phyloP scores from a whole-genome alignment of 2,797 vertebrate genomes.

The Galago senegalensis region DNA sequence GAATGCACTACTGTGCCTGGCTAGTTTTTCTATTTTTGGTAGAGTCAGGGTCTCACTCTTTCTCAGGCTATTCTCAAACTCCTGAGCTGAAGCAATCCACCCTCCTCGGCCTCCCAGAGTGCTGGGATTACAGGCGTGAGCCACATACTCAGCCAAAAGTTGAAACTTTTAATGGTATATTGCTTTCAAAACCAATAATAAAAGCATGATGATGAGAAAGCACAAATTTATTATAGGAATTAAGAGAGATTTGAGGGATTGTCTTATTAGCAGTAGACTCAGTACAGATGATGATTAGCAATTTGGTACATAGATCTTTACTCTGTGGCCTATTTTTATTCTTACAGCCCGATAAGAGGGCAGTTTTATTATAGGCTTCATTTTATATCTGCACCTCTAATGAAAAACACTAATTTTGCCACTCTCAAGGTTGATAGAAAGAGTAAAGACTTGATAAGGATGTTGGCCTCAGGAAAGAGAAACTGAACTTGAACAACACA shows the following conservation, averaged over 20 bases:
- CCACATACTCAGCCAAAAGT: background rate
- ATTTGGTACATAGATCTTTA: background rate
- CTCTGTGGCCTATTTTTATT: background rate
- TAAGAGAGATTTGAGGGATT: background rate
- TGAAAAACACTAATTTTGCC: background rate
- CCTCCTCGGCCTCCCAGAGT: too few relatives aligned
- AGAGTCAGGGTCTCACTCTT: too few relatives aligned
- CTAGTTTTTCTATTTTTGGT: too few relatives aligned
- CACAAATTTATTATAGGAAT: background rate
- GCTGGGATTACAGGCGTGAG: too few relatives aligned
- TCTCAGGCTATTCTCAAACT: too few relatives aligned
- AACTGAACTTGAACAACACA: background rate
- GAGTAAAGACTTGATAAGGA: background rate
- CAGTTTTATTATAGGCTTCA: background rate
- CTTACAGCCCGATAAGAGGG: background rate
- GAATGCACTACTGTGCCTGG: too few relatives aligned
- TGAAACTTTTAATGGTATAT: background rate
- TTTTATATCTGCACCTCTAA: background rate
- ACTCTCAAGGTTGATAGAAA: background rate
- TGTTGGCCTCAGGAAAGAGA: background rate
- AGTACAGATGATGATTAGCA: background rate
- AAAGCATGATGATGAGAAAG: background rate
- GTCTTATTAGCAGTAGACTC: conserved; percentile 29
- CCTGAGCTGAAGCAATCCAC: too few relatives aligned
- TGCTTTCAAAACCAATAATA: conserved; percentile 62